Percentiles rank a stretch among this genome's conserved stretches.
phyloP scores from a whole-genome alignment of 2,888 invertebrate species.

The Cheilosia soror region DNA sequence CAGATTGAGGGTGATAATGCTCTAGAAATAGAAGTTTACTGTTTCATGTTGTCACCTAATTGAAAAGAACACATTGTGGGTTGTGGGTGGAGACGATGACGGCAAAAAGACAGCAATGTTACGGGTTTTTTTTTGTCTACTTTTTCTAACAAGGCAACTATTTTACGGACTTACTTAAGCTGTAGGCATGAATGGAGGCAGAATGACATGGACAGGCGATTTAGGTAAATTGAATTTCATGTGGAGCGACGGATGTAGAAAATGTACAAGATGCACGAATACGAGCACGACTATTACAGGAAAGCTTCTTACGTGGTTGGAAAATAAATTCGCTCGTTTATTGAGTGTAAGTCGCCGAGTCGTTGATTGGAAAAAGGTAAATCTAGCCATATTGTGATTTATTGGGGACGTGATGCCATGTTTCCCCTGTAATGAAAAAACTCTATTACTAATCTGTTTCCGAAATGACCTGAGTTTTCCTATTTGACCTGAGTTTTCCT shows the following conservation, averaged over 20 bases:
- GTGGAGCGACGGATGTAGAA: not conserved
- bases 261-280: not conserved
- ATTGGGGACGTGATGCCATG: not conserved
- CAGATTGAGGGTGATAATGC: conserved; percentile 21
- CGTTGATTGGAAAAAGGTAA: conserved; percentile 41
- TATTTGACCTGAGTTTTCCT: too few species aligned
- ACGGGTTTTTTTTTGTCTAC: conserved; percentile 27
- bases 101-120: conserved; percentile 28
- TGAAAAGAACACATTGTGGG: conserved; percentile 61
- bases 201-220: conserved; percentile 61
- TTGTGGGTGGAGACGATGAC: conserved; percentile 7
- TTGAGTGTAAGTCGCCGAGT: conserved; percentile 38
- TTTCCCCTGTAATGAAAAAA: not conserved
- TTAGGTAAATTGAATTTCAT: conserved; percentile 69
- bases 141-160: not conserved
- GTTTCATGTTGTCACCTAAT: conserved; percentile 67
- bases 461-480: too few species aligned
- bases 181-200: conserved; percentile 47
- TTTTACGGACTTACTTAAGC: conserved; percentile 45
- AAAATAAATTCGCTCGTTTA: conserved; percentile 30
- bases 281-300: conserved; percentile 20
- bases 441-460: too few species aligned
- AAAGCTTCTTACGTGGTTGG: conserved; percentile 42
- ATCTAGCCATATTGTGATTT: conserved; percentile 37
- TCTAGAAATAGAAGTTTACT: conserved; percentile 47